Conservation (phyloP, 2,888 invertebrate genomes). For the Myathropa florea region DNA sequence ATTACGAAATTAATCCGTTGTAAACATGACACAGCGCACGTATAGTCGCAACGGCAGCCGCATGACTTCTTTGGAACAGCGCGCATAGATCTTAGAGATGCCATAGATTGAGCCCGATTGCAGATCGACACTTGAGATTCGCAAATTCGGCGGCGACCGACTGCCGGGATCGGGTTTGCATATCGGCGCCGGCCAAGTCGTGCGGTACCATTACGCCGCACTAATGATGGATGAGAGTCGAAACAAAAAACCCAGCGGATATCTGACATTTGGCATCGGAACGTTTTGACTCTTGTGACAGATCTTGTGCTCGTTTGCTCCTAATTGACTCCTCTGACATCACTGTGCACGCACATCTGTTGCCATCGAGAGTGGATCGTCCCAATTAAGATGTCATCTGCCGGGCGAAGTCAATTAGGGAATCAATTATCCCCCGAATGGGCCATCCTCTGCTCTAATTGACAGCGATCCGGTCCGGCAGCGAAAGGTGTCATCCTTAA, state of each 20-base stretch:
- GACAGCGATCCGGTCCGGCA: background rate
- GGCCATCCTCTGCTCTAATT: slow-evolving; percentile 2
- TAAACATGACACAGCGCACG: slow-evolving; percentile 63
- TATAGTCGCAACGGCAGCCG: slow-evolving; percentile 1
- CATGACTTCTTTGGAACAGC: slow-evolving; percentile 21
- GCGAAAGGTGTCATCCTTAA: slow-evolving; percentile 43
- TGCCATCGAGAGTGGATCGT: background rate
- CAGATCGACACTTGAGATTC: slow-evolving; percentile 59
- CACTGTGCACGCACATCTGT: background rate
- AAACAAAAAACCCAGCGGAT: slow-evolving; percentile 1
- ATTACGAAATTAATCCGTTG: slow-evolving; percentile 67
- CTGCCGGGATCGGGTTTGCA: background rate
- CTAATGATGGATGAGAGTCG: slow-evolving; percentile 38
- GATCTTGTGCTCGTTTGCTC: background rate
- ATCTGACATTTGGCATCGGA: slow-evolving; percentile 59
- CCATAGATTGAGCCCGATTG: slow-evolving; percentile 43
- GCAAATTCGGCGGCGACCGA: background rate
- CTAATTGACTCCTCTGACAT: slow-evolving; percentile 10
- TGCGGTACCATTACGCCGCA: slow-evolving; percentile 1
- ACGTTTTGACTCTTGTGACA: slow-evolving; percentile 28
- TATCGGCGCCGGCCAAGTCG: slow-evolving; percentile 5
- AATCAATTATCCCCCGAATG: slow-evolving; percentile 22
- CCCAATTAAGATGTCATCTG: background rate
- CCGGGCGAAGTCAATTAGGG: slow-evolving; percentile 18
- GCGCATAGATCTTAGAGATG: slow-evolving; percentile 31